Base-by-base conservation (phyloP, 2,113 vertebrate species). In the Nyctibius bracteatus region DNA sequence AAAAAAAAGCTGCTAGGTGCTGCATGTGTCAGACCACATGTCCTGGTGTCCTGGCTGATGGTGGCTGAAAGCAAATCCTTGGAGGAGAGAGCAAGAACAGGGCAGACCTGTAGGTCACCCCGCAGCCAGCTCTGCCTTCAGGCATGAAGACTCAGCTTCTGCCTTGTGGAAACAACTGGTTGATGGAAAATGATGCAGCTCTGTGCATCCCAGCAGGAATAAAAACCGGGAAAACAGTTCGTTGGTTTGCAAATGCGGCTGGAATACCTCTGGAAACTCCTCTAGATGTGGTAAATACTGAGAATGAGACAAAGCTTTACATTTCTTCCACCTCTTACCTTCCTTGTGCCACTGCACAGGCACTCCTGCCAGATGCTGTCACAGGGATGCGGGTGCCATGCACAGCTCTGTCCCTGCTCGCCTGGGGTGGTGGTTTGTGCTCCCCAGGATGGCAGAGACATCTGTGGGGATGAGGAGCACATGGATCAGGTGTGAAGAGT, bases 361-460 rank as follows among this genome's bases (percentile, higher is more conserved):
- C 7, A 8, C 22, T 78, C 44, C 30, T 3, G 8, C 39, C 33
- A 51, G 68, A 19, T 12, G 35, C 59, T 73, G 63, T 12, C 5
- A 3, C 49, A 85, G 79, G 41, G 65, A 4, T 33, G 35, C 0
- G 4, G 62, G 14, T n/a, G 30, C 55, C 8, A 5, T 0, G 5
- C 31, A 1, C 1, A 2, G 19, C 35, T n/a, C 59, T 37, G 49
- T 20, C 63, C 46, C 65, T 39, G 37, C 41, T 91, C 0, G 0
- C n/a, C 13, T 47, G 33, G 65, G 31, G 11, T 17, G 2, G 18
- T 27, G 54, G n/a, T 35, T 70, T 81, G 54, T 54, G 59, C 52
- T 85, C 8, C 28, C 55, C 0, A 2, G 41, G 46, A 6, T n/a
- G 15, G 33, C 55, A 81, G 55, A 61, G 72, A 27, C 9, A 1